Evolutionary conservation across 2,113 vertebrate species (phyloP).

Genomic region (Canis aureus): DNA sequence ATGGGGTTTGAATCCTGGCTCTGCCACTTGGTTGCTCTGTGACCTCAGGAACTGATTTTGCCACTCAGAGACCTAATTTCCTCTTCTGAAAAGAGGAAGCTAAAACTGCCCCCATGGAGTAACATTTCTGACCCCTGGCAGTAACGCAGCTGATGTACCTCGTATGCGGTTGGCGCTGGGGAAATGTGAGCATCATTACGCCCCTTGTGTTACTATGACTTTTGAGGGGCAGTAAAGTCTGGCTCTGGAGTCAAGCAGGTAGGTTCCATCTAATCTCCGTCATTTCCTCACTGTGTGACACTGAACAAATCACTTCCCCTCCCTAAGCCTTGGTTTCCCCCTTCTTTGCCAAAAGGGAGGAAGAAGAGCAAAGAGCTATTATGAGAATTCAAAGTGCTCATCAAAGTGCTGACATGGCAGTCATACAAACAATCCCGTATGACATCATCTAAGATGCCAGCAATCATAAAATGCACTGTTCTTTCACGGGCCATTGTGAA

Average conservation of each 20-base stretch:
- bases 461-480: rapidly evolving
- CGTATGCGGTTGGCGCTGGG: neutral
- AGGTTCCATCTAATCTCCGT: neutral
- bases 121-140: neutral
- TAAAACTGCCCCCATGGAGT: neutral
- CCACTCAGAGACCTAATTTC: neutral
- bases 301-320: neutral
- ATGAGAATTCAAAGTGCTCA: neutral
- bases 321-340: neutral
- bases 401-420: neutral
- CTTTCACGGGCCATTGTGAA: rapidly evolving
- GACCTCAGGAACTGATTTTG: neutral
- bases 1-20: neutral
- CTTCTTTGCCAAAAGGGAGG: neutral
- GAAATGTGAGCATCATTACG: rapidly evolving
- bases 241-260: neutral
- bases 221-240: neutral
- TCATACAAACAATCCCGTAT: neutral
- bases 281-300: neutral
- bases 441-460: neutral
- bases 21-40: neutral
- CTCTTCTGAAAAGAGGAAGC: neutral
- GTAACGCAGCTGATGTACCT: rapidly evolving
- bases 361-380: neutral
- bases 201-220: neutral